Conservation (phyloP, 53 echinoderm and acorn worm genomes). For the Stichopus horrens region DNA sequence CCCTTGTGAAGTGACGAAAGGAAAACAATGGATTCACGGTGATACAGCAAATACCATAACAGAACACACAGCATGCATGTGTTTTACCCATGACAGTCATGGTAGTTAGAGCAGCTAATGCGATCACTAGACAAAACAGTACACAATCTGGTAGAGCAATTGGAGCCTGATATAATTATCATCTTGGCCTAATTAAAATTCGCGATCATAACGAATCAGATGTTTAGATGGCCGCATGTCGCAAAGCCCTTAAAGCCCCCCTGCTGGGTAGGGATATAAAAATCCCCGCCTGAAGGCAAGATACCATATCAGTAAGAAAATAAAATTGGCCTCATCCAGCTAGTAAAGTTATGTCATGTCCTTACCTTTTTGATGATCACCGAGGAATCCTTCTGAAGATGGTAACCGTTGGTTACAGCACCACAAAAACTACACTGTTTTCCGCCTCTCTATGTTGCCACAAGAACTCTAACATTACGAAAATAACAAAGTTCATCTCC, state of each 20-base stretch:
- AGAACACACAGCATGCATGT: too few relatives aligned
- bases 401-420: constrained; percentile 40
- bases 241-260: constrained; percentile 18
- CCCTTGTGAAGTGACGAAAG: too few relatives aligned
- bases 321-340: constrained; percentile 13
- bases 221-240: not conserved
- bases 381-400: constrained; percentile 17
- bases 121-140: not conserved
- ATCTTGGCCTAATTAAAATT: constrained; percentile 34
- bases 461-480: constrained; percentile 36
- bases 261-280: not conserved
- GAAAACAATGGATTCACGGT: too few relatives aligned
- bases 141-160: not conserved
- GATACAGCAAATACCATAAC: too few relatives aligned
- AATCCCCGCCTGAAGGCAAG: constrained; percentile 31
- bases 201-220: constrained; percentile 9
- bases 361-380: constrained; percentile 40
- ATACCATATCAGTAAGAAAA: constrained; percentile 32
- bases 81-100: not conserved
- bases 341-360: not conserved
- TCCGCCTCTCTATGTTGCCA: constrained; percentile 16
- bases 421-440: constrained; percentile 29
- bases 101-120: not conserved
- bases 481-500: constrained; percentile 46
- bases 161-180: constrained; percentile 19